Percentiles rank a stretch among this genome's conserved stretches.
These are phyloP conservation scores for Eidolon dupreanum DNA, from an alignment of 2,797 vertebrate species.

Conservation along the genomic window DNA sequence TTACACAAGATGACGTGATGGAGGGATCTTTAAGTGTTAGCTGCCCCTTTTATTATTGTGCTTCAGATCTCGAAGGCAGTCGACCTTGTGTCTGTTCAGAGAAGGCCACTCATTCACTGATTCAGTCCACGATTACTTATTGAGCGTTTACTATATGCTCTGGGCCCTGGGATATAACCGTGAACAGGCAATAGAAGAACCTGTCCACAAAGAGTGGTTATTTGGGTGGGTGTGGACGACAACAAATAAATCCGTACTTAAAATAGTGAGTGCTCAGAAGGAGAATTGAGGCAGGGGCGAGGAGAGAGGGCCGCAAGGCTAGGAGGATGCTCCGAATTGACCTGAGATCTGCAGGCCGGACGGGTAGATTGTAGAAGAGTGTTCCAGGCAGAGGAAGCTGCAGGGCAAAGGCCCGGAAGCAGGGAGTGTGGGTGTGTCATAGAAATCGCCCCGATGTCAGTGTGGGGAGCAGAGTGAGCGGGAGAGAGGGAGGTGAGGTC, in stretches of 20 bases:
- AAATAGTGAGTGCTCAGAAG: not conserved
- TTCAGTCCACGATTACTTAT: too few species aligned
- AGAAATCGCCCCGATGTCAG: not conserved
- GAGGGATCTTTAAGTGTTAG: fast-evolving
- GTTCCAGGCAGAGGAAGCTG: fast-evolving
- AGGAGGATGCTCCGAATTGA: fast-evolving
- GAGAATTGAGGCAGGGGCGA: not conserved
- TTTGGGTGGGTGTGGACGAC: not conserved
- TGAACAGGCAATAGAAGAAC: not conserved
- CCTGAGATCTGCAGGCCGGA: fast-evolving
- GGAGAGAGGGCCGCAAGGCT: not conserved
- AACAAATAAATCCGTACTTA: not conserved
- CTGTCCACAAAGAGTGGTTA: not conserved
- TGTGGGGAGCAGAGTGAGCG: not conserved
- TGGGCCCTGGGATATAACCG: not conserved
- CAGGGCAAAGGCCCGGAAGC: not conserved
- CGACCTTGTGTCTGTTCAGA: not conserved
- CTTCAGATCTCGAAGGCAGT: not conserved
- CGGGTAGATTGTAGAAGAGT: not conserved
- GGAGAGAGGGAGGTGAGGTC: not conserved
- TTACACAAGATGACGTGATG: fast-evolving
- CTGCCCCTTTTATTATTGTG: not conserved
- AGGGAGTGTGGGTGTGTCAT: fast-evolving
- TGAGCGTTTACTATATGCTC: not conserved
- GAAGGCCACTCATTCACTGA: fast-evolving